Percentiles rank a stretch among this genome's conserved stretches.
phyloP scores from a whole-genome alignment of 1,140 invertebrate species.

The Drosophila busckii region DNA sequence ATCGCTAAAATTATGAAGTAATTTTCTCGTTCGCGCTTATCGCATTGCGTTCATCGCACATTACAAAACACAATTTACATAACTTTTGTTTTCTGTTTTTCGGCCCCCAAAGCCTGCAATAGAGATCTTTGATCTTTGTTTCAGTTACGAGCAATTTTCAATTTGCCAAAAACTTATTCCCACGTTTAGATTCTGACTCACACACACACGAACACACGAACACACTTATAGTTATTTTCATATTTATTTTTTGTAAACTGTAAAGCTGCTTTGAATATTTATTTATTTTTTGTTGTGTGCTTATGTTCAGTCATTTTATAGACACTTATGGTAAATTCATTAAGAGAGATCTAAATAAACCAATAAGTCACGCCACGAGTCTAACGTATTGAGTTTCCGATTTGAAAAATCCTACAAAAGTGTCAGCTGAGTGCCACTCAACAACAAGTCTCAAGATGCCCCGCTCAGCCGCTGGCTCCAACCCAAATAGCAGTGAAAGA shows the following conservation, averaged over 20 bases:
- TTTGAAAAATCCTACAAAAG: constrained; percentile 61
- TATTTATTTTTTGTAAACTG: too few relatives aligned
- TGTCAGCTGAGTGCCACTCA: constrained; percentile 73
- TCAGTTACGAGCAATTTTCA: constrained; percentile 43
- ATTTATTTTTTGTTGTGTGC: constrained; percentile 33
- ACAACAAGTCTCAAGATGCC: constrained; percentile 17
- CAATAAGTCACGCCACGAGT: constrained; percentile 74
- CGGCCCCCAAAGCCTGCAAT: neutral
- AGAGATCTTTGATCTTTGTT: constrained; percentile 42
- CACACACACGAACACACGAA: constrained; percentile 6
- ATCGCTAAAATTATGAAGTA: constrained; percentile 72
- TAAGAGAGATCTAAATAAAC: constrained; percentile 76
- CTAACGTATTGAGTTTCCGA: constrained; percentile 67
- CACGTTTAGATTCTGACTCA: constrained; percentile 44
- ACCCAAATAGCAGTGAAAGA: too few relatives aligned
- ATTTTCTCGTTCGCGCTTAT: constrained; percentile 58
- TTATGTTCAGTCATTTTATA: constrained; percentile 62
- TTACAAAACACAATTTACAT: constrained; percentile 75
- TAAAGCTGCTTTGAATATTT: too few relatives aligned
- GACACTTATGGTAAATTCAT: constrained; percentile 69
- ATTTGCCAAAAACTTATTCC: constrained; percentile 56
- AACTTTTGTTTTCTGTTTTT: constrained; percentile 54
- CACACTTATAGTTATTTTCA: too few relatives aligned
- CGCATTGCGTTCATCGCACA: constrained; percentile 75
- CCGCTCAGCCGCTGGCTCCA: too few relatives aligned